phyloP scores from a whole-genome alignment of 2,888 invertebrate species.

The Erynnis tages region DNA sequence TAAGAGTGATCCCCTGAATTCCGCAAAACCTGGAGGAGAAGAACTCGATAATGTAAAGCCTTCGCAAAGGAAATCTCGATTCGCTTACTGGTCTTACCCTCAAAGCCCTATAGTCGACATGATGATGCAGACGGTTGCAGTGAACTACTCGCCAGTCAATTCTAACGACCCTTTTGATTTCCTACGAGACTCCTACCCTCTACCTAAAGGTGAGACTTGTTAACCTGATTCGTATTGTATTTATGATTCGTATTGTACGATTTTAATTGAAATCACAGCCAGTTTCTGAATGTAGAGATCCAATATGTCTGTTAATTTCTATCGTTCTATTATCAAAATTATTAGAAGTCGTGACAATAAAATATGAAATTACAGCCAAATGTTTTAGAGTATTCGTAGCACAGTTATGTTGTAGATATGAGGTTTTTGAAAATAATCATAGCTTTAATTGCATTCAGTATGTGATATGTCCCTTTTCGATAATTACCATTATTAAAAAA shows the following conservation, averaged over 20 bases:
- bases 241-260: neutral
- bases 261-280: neutral
- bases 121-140: slow-evolving; percentile 58
- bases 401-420: no score
- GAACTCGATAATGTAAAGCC: slow-evolving; percentile 9
- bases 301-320: no score
- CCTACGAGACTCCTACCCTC: slow-evolving; percentile 62
- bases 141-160: slow-evolving; percentile 52
- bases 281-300: no score
- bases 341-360: no score
- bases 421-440: no score
- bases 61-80: slow-evolving; percentile 40
- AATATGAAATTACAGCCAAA: no score
- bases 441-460: no score
- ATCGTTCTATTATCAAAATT: no score
- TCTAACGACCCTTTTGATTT: slow-evolving; percentile 67
- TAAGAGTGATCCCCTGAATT: slow-evolving; percentile 34
- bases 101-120: slow-evolving; percentile 64
- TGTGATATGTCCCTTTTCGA: no score
- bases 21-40: slow-evolving; percentile 19
- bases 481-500: no score
- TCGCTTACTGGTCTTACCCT: slow-evolving; percentile 55
- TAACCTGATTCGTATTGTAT: neutral
- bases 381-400: no score
- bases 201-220: slow-evolving; percentile 62